These are phyloP conservation scores for Sinocyclocheilus anophthalmus DNA, from an alignment of 2,113 vertebrate species.

Conservation along the genomic window DNA sequence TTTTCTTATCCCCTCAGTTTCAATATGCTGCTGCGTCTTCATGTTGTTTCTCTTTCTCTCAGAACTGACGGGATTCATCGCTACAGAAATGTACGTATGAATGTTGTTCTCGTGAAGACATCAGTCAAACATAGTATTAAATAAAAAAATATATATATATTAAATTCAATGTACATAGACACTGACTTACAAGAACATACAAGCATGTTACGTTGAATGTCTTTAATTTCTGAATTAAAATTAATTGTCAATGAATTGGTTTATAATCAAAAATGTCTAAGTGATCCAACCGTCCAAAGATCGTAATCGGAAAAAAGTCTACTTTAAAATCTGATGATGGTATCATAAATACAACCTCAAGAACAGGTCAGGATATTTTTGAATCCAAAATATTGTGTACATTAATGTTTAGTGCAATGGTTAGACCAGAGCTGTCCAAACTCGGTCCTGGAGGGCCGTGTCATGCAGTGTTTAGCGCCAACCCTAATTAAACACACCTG, in stretches of 20 bases:
- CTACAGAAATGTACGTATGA: constrained; percentile 94
- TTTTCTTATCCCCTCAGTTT: constrained; percentile 81
- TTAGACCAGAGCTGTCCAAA: background rate
- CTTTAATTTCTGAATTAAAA: background rate
- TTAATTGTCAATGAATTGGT: background rate
- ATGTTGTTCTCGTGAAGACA: constrained; percentile 22
- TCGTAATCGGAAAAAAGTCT: background rate
- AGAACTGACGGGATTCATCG: constrained; percentile 97
- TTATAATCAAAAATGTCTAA: background rate
- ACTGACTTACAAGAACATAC: background rate
- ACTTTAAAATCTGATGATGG: background rate
- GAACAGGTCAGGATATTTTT: background rate
- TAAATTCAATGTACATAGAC: background rate
- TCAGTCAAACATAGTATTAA: background rate
- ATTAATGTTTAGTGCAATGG: background rate
- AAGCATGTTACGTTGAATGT: background rate
- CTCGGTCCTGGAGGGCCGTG: too few species aligned
- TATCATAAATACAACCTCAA: background rate
- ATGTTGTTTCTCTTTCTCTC: constrained; percentile 99
- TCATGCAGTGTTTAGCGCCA: too few species aligned
- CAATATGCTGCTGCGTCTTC: constrained; percentile 97
- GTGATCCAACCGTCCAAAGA: background rate
- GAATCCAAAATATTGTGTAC: background rate
- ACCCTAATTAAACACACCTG: too few species aligned
- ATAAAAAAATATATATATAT: too few species aligned